Evolutionary conservation across 2,888 invertebrate species (phyloP), one percentile per base, ranked within the genome.

Genomic region (Metopia argyrocephala): DNA sequence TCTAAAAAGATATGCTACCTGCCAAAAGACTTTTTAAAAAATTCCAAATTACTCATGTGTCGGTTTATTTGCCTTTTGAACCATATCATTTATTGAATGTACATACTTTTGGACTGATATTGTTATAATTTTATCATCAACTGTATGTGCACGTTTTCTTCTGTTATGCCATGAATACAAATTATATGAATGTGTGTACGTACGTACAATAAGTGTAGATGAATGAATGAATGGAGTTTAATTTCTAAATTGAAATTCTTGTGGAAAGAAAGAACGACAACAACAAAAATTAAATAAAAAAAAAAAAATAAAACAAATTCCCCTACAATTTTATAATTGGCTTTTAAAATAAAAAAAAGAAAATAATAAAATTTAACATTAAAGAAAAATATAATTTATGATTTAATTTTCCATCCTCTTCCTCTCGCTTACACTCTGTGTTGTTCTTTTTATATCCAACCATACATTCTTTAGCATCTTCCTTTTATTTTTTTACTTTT

Each of bases 171-270:
- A 45, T 65, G 70, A 70, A 78, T 71, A 59, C 57, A 78, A 78
- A 71, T 78, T 78, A 59, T 27, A 27, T 59, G 18, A 31, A n/a
- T n/a, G 15, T 6, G 15, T 2, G 12, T 12, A 31, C 12, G 3
- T 12, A 38, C 1, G 3, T 4, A 12, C 12, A 61, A 27, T 46
- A 20, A 65, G 56, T 31, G 68, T 38, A 56, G 28, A 25, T 52
- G 56, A 75, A 54, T 69, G 48, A 75, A 54, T 69, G 38, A 75
- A 54, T 69, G 38, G 59, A 68, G 61, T 59, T 64, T 54, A 64
- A 74, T 62, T 62, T 54, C 68, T 45, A 45, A 31, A 64, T 64
- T 68, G 50, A 61, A 73, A 66, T 73, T 66, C 54, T 66, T 66
- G 28, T n/a, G 28, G 21, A 28, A 52, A 23, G 74, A 74, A 71